Conservation (phyloP, 2,113 vertebrate species). For the Chionis minor region DNA sequence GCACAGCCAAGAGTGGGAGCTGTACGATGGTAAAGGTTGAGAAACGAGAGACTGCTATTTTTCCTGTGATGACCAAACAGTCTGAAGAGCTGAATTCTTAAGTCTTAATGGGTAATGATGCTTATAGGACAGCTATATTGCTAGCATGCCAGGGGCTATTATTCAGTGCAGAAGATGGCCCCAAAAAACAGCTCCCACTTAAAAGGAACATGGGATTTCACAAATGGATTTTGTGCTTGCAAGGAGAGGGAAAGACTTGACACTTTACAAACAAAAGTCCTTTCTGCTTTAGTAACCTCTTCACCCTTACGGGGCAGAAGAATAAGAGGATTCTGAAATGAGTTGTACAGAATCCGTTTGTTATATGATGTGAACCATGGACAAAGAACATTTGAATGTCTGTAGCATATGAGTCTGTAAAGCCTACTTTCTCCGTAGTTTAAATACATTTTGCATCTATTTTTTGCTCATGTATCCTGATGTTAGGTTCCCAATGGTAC, state of each 20-base stretch:
- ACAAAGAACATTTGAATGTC: neutral
- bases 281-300: neutral
- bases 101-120: neutral
- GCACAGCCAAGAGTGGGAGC: neutral
- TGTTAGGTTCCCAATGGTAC: neutral
- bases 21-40: neutral
- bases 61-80: neutral
- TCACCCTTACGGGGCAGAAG: neutral
- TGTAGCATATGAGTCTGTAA: neutral
- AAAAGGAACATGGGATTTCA: neutral
- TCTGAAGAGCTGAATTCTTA: neutral
- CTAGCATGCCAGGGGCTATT: neutral
- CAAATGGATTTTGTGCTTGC: neutral
- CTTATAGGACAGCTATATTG: neutral
- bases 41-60: neutral
- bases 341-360: rapidly evolving
- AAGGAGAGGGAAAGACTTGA: neutral
- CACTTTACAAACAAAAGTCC: neutral
- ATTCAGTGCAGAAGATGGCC: neutral
- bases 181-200: neutral
- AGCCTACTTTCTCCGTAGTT: neutral
- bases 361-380: neutral
- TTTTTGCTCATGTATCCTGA: neutral
- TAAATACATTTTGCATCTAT: neutral
- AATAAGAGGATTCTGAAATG: neutral